Evolutionary conservation across 2,113 vertebrate genomes (phyloP), one percentile per base, ranked within the genome.

Genomic region (Platysternon megacephalum): DNA sequence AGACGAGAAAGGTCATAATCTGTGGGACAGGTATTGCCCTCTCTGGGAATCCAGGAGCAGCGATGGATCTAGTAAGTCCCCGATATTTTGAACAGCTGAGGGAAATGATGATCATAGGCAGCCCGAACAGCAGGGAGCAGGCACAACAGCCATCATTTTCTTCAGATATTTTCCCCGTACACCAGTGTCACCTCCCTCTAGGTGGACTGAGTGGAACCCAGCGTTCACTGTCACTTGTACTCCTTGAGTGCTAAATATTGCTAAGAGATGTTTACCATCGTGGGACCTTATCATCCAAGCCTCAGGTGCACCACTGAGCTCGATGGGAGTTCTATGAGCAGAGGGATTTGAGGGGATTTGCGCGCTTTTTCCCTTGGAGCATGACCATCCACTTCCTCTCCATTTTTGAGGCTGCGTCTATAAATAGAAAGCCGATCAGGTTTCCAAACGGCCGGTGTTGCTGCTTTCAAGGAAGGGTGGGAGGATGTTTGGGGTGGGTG

Each of bases 401-500:
- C 2, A 29, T 96, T 97, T 28, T 95, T 95, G 94, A 91, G 93
- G 90, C 91, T 56, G 87, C 88, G 83, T 53, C 95, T 95, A 97
- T 97, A 96, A 96, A 97, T 95, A 97, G 93, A 94, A 94, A 95
- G 22, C 65, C 95, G 39, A 32, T 78, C 61, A 83, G 93, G 91
- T 94, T 92, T 84, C 90, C 89, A 86, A 88, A 96, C 85, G 5
- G 21, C 19, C 10, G n/a, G 17, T 39, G 35, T 39, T 72, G 8
- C 80, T 97, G 91, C 95, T 95, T 96, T 87, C 94, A 97, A 96
- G 94, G 95, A 90, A 96, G 94, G 78, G 87, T 85, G 83, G 88
- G 95, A 91, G 78, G 94, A 83, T 91, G 88, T 90, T 96, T n/a
- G 72, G 58, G 94, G 92, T 94, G 53, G 72, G 95, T 94, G 91